A percentile compares a stretch with the other conserved stretches of the same genome.
These are phyloP conservation scores for Wasmannia auropunctata DNA, from an alignment of 1,140 invertebrate species.

Conservation along the genomic window DNA sequence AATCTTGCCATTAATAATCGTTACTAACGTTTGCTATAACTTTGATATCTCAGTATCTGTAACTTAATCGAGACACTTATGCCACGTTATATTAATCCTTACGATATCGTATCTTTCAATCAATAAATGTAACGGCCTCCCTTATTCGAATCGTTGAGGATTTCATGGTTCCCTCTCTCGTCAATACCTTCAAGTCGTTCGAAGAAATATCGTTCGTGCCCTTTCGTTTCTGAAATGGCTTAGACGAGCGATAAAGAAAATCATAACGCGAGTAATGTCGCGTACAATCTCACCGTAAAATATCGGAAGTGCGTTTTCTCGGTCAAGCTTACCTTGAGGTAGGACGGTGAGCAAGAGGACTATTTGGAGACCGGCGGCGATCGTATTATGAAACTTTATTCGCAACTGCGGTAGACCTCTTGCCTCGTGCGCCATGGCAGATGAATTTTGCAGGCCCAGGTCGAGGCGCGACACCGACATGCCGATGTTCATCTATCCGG, in stretches of 20 bases:
- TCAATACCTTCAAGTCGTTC: not conserved
- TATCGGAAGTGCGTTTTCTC: slow-evolving; percentile 23
- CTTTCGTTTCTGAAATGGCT: slow-evolving; percentile 19
- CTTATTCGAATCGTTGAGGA: not conserved
- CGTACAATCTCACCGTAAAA: slow-evolving; percentile 31
- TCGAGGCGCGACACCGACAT: slow-evolving; percentile 55
- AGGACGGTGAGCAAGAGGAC: slow-evolving; percentile 78
- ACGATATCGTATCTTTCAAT: not conserved
- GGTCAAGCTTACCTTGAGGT: slow-evolving; percentile 79
- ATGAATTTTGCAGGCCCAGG: slow-evolving; percentile 63
- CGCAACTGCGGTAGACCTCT: slow-evolving; percentile 65
- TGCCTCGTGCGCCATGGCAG: slow-evolving; percentile 70
- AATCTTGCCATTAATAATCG: not conserved
- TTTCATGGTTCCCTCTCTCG: not conserved
- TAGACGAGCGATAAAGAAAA: slow-evolving; percentile 28
- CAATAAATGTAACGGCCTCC: not conserved
- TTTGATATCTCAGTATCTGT: not conserved
- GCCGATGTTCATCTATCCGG: slow-evolving; percentile 52
- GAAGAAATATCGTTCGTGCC: slow-evolving; percentile 26
- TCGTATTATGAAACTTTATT: slow-evolving; percentile 72
- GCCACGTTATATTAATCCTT: not conserved
- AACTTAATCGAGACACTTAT: not conserved
- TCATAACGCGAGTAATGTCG: slow-evolving; percentile 40
- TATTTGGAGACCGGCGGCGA: slow-evolving; percentile 74
- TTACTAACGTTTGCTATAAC: not conserved